Evolutionary conservation across 1,140 invertebrate genomes (phyloP).

Genomic region (Calycopis cecrops): DNA sequence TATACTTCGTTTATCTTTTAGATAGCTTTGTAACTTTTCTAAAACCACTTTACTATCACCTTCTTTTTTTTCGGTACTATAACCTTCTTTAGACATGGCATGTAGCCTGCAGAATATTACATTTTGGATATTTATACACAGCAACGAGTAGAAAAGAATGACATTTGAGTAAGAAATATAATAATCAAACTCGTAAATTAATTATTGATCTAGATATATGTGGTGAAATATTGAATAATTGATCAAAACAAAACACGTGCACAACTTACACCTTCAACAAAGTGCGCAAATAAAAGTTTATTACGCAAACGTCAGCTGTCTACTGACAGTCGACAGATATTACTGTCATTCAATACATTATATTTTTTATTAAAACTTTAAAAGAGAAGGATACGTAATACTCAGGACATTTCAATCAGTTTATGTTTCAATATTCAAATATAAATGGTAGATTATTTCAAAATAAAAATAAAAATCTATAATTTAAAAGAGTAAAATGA

Average conservation of each 20-base stretch:
- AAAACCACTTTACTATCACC: conserved; percentile 66
- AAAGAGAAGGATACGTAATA: too few species aligned
- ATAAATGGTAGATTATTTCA: too few species aligned
- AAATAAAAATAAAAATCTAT: too few species aligned
- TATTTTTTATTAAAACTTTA: too few species aligned
- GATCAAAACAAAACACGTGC: conserved; percentile 32
- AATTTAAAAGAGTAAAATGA: too few species aligned
- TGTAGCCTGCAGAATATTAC: conserved; percentile 28
- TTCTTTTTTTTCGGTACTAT: conserved; percentile 65
- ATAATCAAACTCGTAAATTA: neutral
- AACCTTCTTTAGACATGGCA: conserved; percentile 71
- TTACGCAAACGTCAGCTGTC: too few species aligned
- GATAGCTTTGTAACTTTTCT: conserved; percentile 65
- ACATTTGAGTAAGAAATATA: too few species aligned
- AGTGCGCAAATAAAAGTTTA: neutral
- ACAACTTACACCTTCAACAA: conserved; percentile 18
- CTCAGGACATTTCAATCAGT: too few species aligned
- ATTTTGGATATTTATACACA: conserved; percentile 17
- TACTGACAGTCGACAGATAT: too few species aligned
- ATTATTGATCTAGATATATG: neutral
- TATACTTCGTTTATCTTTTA: conserved; percentile 67
- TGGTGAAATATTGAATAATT: conserved; percentile 4
- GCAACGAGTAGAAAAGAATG: too few species aligned
- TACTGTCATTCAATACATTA: too few species aligned
- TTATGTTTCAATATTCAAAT: too few species aligned